A percentile compares a stretch with the other conserved stretches of the same genome.
These are phyloP conservation scores for Pharmacophagus antenor DNA, from an alignment of 2,888 invertebrate species.

Conservation along the genomic window DNA sequence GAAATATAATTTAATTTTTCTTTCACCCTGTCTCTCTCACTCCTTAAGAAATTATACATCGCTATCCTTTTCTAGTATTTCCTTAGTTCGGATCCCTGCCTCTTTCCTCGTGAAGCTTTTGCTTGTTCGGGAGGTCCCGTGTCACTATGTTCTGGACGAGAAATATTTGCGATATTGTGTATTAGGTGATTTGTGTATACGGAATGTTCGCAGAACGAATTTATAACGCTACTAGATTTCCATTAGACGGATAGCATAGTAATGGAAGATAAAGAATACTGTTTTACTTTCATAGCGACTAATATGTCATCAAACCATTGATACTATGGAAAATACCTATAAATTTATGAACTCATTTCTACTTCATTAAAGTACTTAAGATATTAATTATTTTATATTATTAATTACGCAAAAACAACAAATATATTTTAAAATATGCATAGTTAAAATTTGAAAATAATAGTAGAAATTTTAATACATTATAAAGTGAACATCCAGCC, in stretches of 20 bases:
- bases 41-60: conserved; percentile 40
- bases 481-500: background rate
- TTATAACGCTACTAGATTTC: conserved; percentile 48
- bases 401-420: background rate
- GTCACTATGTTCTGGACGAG: conserved; percentile 74
- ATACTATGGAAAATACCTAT: background rate
- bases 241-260: conserved; percentile 27
- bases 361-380: background rate
- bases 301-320: background rate
- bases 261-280: conserved; percentile 24
- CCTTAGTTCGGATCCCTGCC: conserved; percentile 53
- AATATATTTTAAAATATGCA: background rate
- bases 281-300: background rate
- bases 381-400: background rate
- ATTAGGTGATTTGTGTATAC: conserved; percentile 75
- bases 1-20: conserved; percentile 82
- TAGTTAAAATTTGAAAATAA: too few relatives aligned
- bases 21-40: conserved; percentile 53
- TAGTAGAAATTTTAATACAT: too few relatives aligned
- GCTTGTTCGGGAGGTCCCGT: conserved; percentile 61
- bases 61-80: conserved; percentile 58
- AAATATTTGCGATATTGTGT: conserved; percentile 78
- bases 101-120: conserved; percentile 52
- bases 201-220: conserved; percentile 62
- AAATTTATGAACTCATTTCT: background rate